Evolutionary conservation across 1,140 invertebrate species (phyloP).

Genomic region (Drosophila ficusphila): DNA sequence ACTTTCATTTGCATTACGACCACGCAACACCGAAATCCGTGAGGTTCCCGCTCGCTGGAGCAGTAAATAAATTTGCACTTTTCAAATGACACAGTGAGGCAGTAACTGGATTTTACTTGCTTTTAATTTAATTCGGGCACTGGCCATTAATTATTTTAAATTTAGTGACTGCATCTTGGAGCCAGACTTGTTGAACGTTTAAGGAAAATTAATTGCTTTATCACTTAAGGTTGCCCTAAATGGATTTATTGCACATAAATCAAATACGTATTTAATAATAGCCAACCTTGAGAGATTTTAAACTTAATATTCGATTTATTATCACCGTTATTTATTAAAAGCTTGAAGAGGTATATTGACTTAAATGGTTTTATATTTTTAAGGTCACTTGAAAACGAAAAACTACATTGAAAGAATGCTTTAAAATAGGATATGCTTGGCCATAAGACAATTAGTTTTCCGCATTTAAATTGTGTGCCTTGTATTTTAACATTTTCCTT

Average conservation of each 20-base stretch:
- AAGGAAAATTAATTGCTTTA: not conserved
- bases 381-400: no score
- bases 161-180: slow-evolving; percentile 1
- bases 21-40: slow-evolving; percentile 9
- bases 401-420: no score
- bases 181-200: not conserved
- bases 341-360: no score
- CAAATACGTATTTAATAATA: not conserved
- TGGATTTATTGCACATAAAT: not conserved
- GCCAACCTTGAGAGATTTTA: not conserved
- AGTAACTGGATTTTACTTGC: slow-evolving; percentile 33
- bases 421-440: no score
- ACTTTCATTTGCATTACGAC: slow-evolving; percentile 11
- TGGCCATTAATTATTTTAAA: slow-evolving; percentile 13
- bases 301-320: no score
- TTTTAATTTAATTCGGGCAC: slow-evolving; percentile 27
- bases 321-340: no score
- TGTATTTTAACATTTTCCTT: no score
- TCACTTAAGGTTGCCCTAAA: no score
- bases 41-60: slow-evolving; percentile 7
- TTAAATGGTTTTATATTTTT: no score
- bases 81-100: slow-evolving; percentile 24
- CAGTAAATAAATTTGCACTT: slow-evolving; percentile 50
- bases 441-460: no score
- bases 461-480: no score